These are phyloP conservation scores for Ptychoptera albimana DNA, from an alignment of 2,888 invertebrate species.

Conservation along the genomic window DNA sequence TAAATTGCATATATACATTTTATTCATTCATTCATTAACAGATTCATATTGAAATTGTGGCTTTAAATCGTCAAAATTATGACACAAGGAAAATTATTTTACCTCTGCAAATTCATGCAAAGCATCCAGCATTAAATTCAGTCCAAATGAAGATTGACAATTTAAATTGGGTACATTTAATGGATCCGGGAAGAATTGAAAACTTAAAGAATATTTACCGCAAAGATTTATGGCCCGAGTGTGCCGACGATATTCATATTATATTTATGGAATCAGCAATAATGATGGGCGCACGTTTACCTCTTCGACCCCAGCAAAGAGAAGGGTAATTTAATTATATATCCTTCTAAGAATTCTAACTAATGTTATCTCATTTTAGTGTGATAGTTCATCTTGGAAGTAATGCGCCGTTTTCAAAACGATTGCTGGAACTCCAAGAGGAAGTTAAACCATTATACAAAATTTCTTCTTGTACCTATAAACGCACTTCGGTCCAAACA, in stretches of 20 bases:
- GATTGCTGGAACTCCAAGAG: conserved; percentile 36
- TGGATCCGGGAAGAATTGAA: conserved; percentile 56
- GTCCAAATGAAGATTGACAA: conserved; percentile 81
- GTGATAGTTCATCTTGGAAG: conserved; percentile 72
- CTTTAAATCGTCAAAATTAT: conserved; percentile 59
- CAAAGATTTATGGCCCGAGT: conserved; percentile 62
- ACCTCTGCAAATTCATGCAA: conserved; percentile 46
- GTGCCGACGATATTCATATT: conserved; percentile 56
- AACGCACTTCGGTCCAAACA: conserved; percentile 70
- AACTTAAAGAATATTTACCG: conserved; percentile 62
- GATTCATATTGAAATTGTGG: conserved; percentile 54
- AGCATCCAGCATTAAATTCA: conserved; percentile 54
- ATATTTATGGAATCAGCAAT: conserved; percentile 75
- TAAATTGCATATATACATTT: conserved; percentile 3
- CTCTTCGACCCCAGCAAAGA: conserved; percentile 65
- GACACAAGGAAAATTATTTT: conserved; percentile 51
- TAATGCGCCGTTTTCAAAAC: conserved; percentile 48
- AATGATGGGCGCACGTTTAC: conserved; percentile 67
- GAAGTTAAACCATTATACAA: conserved; percentile 71
- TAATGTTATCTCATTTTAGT: conserved; percentile 21
- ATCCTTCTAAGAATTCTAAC: background rate
- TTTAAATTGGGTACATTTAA: conserved; percentile 73
- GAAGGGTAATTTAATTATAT: conserved; percentile 49
- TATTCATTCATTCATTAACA: conserved; percentile 2
- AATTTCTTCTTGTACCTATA: conserved; percentile 65